Evolutionary conservation across 2,888 invertebrate species (phyloP).

Genomic region (Pocota personata): DNA sequence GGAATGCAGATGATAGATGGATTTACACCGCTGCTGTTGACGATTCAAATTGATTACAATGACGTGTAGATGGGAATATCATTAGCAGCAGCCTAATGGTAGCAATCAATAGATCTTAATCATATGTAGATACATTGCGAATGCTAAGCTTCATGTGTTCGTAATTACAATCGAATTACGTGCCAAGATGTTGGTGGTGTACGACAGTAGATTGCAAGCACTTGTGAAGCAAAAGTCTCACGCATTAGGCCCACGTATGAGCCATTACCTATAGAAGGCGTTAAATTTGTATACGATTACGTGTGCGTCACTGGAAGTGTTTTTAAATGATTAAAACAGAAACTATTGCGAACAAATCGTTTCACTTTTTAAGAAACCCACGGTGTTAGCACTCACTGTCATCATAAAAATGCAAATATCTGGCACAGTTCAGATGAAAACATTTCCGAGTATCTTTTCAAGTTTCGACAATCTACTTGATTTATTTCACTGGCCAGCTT

Average conservation of each 20-base stretch:
- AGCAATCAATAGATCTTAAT: constrained; percentile 4
- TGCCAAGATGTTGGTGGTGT: not conserved
- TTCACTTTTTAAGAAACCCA: not conserved
- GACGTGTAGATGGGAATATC: constrained; percentile 9
- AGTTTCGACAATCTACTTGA: not conserved
- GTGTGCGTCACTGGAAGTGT: not conserved
- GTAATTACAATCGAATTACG: constrained; percentile 12
- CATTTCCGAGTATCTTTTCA: not conserved
- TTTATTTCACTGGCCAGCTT: not conserved
- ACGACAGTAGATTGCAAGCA: not conserved
- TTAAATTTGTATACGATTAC: not conserved
- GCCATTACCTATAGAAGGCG: not conserved
- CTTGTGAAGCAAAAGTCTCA: not conserved
- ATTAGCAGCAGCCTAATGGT: not conserved
- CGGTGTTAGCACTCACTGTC: not conserved
- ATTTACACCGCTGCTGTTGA: constrained; percentile 3
- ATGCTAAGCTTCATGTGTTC: not conserved
- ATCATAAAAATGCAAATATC: not conserved
- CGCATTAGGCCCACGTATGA: not conserved
- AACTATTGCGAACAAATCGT: not conserved
- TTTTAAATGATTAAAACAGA: not conserved
- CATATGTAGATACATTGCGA: constrained; percentile 3
- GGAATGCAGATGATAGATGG: constrained; percentile 1
- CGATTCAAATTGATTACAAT: constrained; percentile 15
- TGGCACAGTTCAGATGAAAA: not conserved